Evolutionary conservation across 2,888 invertebrate species (phyloP), one percentile per base, ranked within the genome.

Genomic region (Plagodis dolabraria): DNA sequence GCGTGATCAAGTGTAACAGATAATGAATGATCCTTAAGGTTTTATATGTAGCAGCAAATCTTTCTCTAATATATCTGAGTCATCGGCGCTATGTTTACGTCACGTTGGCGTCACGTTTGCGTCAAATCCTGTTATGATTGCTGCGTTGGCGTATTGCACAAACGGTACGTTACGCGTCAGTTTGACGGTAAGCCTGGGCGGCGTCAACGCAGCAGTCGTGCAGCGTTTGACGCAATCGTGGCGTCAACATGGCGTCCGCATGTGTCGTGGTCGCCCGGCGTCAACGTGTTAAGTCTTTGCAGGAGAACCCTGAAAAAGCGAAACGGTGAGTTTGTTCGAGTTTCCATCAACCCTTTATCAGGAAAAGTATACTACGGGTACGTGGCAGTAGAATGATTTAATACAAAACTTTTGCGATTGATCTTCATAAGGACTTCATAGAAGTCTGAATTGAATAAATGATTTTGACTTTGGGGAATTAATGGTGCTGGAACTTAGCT

Each of bases 141-240:
- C 10, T 43, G 43, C 12, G 43, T 10, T 6, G 7, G 6, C 43
- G 43, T 9, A 8, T 38, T 38, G 38, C 38, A 38, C 38, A 38
- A 9, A 9, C 38, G 5, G 38, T 38, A 9, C 38, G 38, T 8
- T 7, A 7, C 7, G 9, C 38, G 38, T 38, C 9, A 38, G 8
- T 22, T 22, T 4, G 22, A 36, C 7, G 8, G 36, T 36, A 7
- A 36, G 7, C 8, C 8, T 43, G 33, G 34, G n/a, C 46, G 6
- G 33, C 46, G 45, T 11, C 12, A 33, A 11, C 8, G 47, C 9
- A 47, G 47, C 9, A 36, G 9, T 48, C 6, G 9, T n/a, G 8
- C n/a, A 12, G 48, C 38, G 48, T 48, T 6, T 22, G 49, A 40
- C n/a, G 49, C 49, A 33, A 6, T 33, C 49, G 9, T 11, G 33